Evolutionary conservation across 2,797 vertebrate species (phyloP), one percentile per base, ranked within the genome.

Genomic region (Molossus molossus): DNA sequence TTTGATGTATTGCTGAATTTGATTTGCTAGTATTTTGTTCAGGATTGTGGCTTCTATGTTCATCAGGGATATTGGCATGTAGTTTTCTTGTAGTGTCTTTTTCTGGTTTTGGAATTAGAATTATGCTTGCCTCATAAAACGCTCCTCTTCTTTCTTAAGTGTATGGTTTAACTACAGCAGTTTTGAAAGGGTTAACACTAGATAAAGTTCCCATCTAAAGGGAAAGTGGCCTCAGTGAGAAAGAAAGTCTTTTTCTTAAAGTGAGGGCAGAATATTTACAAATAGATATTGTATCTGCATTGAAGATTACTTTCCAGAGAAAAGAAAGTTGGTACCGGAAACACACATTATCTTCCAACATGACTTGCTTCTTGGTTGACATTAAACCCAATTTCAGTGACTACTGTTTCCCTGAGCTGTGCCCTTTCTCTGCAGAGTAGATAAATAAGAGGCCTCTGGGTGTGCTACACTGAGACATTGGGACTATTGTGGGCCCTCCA

Each of bases 291-390:
- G 15, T 37, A 37, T 80, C 58, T 55, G 75, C 25, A n/a, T 5
- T 75, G 33, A 94, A 70, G 75, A 14, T 65, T 88, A 90, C 67
- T 94, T 93, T 95, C 85, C 65, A 81, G 91, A 87, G 65, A 90
- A 96, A 94, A 37, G 58, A 75, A 93, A 70, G 15, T 72, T 94
- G 73, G 53, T 77, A 94, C 82, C 90, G 75, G 85, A 96, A 95
- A 96, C 29, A 45, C 6, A 53, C 57, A 14, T 57, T 75, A 64
- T 48, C 72, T 96, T 89, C 64, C 64, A 65, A 86, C 58, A 79
- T 81, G 50, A 85, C 84, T 87, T 92, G 29, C 48, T 94, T 77
- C 62, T 50, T 45, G 10, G 48, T 84, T 96, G 70, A 84, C 70
- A 77, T 75, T 84, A 96, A 84, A 86, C 33, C 64, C 80, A 55